Evolutionary conservation across 2,888 invertebrate genomes (phyloP).

Genomic region (Mimas tiliae): DNA sequence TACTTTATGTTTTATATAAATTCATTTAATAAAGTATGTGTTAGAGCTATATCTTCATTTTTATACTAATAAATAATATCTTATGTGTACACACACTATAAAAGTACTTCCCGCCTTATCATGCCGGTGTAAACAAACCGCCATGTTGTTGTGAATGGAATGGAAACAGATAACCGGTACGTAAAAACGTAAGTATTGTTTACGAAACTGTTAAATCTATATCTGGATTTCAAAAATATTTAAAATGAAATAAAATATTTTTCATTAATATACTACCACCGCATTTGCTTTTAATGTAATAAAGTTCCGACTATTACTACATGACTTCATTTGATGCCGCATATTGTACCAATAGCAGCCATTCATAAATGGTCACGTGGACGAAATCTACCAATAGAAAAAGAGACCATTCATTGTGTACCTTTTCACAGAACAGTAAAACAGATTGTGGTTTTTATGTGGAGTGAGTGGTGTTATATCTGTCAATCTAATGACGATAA

Average conservation of each 20-base stretch:
- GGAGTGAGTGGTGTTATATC: slow-evolving; percentile 83
- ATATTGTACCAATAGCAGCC: slow-evolving; percentile 69
- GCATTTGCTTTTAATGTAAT: slow-evolving; percentile 14
- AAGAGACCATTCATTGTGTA: slow-evolving; percentile 82
- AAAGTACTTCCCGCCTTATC: slow-evolving; percentile 79
- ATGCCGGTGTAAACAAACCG: slow-evolving; percentile 86
- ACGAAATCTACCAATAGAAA: slow-evolving; percentile 73
- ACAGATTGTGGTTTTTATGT: slow-evolving; percentile 81
- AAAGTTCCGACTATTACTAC: slow-evolving; percentile 49
- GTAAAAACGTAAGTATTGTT: slow-evolving; percentile 49
- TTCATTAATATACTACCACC: neutral
- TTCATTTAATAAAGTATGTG: slow-evolving; percentile 63
- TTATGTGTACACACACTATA: slow-evolving; percentile 48
- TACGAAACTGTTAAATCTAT: neutral
- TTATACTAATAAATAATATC: slow-evolving; percentile 39
- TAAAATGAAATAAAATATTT: neutral
- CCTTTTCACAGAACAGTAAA: slow-evolving; percentile 81
- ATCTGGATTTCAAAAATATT: neutral
- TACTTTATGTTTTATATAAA: slow-evolving; percentile 48
- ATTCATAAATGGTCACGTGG: slow-evolving; percentile 80
- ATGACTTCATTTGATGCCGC: slow-evolving; percentile 59
- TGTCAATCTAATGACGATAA: slow-evolving; percentile 81
- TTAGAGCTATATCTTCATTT: slow-evolving; percentile 54
- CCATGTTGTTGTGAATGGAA: slow-evolving; percentile 78
- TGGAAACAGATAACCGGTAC: slow-evolving; percentile 57